phyloP scores from a whole-genome alignment of 2,797 vertebrate genomes.

The Spinibarbus caldwelli region DNA sequence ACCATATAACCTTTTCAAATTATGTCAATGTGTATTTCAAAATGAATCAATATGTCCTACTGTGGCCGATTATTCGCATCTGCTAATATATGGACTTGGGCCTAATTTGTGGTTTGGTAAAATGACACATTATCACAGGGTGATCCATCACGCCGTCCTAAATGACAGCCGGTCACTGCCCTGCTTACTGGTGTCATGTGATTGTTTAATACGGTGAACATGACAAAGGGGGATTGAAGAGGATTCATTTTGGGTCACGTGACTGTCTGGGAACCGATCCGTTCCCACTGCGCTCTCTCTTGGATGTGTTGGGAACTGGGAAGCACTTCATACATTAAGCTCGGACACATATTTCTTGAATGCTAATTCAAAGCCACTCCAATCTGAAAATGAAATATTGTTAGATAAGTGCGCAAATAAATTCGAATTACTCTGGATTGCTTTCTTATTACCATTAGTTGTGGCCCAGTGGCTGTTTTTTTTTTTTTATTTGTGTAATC shows the following conservation, averaged over 20 bases:
- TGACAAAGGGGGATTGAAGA: constrained; percentile 58
- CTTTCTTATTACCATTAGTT: constrained; percentile 10
- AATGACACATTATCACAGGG: constrained; percentile 59
- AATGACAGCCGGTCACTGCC: constrained; percentile 53
- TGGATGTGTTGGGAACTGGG: constrained; percentile 22
- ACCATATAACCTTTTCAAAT: constrained; percentile 79
- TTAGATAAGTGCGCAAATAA: constrained; percentile 11
- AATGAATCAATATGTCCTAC: constrained; percentile 74
- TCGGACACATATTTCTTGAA: constrained; percentile 4
- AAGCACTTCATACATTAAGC: constrained; percentile 39
- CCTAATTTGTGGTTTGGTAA: constrained; percentile 57
- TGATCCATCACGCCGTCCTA: constrained; percentile 55
- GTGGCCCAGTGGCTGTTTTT: not conserved
- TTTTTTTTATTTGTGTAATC: constrained; percentile 33
- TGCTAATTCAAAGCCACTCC: not conserved
- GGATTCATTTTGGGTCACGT: constrained; percentile 50
- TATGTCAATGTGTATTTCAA: constrained; percentile 77
- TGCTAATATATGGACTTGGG: constrained; percentile 44
- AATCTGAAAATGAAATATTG: not conserved
- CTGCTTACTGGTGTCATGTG: constrained; percentile 51
- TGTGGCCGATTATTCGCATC: constrained; percentile 48
- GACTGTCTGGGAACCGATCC: constrained; percentile 37
- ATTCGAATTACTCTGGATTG: not conserved
- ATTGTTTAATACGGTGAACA: constrained; percentile 60
- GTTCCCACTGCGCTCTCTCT: constrained; percentile 26